A percentile compares a stretch with the other conserved stretches of the same genome.
phyloP scores from a whole-genome alignment of 2,797 vertebrate species.

The Acestrorhynchus altus region DNA sequence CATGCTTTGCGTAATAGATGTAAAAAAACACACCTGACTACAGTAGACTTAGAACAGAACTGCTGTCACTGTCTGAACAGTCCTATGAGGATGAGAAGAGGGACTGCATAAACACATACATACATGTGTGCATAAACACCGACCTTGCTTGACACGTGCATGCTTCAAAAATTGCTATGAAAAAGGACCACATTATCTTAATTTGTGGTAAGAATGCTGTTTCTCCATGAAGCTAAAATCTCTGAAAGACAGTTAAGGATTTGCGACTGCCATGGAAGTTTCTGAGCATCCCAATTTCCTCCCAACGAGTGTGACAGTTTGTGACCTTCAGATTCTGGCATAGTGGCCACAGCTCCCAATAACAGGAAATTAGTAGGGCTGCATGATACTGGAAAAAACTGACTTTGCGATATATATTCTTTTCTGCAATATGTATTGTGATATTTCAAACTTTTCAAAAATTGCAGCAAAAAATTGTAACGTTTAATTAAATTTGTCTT shows the following conservation, averaged over 20 bases:
- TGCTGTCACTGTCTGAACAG: conserved; percentile 81
- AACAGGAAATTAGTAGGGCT: too few relatives aligned
- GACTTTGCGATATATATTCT: too few relatives aligned
- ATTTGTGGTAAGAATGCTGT: background rate
- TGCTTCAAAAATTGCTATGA: conserved; percentile 1
- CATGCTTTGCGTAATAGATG: conserved; percentile 55
- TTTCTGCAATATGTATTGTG: too few relatives aligned
- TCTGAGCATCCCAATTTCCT: too few relatives aligned
- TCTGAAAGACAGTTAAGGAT: background rate
- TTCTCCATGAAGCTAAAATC: background rate
- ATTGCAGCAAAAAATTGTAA: too few relatives aligned
- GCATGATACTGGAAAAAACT: too few relatives aligned
- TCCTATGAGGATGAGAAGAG: conserved; percentile 81
- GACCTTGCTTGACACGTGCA: conserved; percentile 53
- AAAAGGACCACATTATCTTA: background rate
- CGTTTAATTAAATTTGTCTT: too few relatives aligned
- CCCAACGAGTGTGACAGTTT: too few relatives aligned
- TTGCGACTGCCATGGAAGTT: background rate
- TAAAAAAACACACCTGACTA: conserved; percentile 81
- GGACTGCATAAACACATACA: conserved; percentile 76
- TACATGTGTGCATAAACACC: conserved; percentile 59
- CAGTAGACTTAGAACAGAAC: conserved; percentile 80
- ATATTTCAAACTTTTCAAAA: too few relatives aligned
- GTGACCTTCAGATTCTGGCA: too few relatives aligned
- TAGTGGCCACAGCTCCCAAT: too few relatives aligned